Conservation (phyloP, 2,797 vertebrate species). For the Ceyx erithaca region DNA sequence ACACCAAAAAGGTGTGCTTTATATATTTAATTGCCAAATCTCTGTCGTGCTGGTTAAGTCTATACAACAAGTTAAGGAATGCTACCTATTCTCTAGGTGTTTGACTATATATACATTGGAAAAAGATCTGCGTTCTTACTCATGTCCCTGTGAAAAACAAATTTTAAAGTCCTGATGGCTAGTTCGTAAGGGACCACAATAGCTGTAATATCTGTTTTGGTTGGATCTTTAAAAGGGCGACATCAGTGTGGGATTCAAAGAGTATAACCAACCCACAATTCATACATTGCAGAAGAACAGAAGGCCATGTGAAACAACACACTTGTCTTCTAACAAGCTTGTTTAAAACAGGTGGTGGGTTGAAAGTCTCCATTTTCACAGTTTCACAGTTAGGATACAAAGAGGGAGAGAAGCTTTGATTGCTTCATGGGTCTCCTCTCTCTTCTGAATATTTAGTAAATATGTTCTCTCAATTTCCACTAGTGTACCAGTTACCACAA, state of each 20-base stretch:
- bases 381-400: background rate
- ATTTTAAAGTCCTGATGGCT: background rate
- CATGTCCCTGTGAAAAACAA: background rate
- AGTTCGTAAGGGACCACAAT: background rate
- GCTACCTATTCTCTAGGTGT: background rate
- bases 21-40: background rate
- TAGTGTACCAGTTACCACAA: background rate
- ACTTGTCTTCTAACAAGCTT: background rate
- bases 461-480: background rate
- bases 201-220: background rate
- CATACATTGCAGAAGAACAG: background rate
- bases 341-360: background rate
- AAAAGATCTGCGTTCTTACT: background rate
- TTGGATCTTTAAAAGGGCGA: background rate
- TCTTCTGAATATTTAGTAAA: background rate
- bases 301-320: background rate
- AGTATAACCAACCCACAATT: background rate
- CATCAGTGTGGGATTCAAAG: background rate
- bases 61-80: background rate
- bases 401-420: background rate
- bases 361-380: background rate
- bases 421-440: background rate
- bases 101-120: background rate
- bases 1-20: background rate
- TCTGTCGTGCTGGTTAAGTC: background rate